These are phyloP conservation scores for Laticauda laticaudata DNA, from an alignment of 2,113 vertebrate species.

Conservation along the genomic window DNA sequence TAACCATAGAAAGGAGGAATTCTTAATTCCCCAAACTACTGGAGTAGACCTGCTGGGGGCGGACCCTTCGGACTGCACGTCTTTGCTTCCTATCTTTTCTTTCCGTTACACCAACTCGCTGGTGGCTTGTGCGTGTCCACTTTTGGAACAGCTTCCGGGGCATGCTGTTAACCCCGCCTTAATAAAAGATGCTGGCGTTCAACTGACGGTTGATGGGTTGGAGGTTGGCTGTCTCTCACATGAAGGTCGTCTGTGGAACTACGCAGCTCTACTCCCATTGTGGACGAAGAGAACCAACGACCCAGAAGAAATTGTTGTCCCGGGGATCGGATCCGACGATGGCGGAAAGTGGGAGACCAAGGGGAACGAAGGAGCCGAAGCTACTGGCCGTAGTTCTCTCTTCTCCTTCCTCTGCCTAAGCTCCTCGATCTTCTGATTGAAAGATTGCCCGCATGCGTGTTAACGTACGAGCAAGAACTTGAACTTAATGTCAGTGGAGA, in stretches of 20 bases:
- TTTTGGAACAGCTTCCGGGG: constrained; percentile 58
- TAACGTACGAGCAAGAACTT: not conserved
- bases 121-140: constrained; percentile 65
- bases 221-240: constrained; percentile 65
- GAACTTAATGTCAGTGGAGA: not conserved
- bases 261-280: constrained; percentile 28
- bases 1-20: not conserved
- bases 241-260: constrained; percentile 67
- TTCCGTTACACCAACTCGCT: not conserved
- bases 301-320: constrained; percentile 29
- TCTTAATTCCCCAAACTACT: constrained; percentile 53
- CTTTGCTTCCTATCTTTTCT: not conserved
- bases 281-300: not conserved
- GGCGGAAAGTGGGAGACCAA: constrained; percentile 54
- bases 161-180: constrained; percentile 66
- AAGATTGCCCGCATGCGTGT: not conserved
- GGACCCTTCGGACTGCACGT: constrained; percentile 13
- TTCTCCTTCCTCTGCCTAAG: constrained; percentile 18
- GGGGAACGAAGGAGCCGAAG: constrained; percentile 51
- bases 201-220: constrained; percentile 69
- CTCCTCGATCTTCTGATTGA: not conserved
- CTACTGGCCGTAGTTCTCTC: constrained; percentile 70
- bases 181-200: constrained; percentile 79
- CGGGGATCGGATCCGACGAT: constrained; percentile 50
- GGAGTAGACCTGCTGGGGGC: constrained; percentile 48